Conservation (phyloP, 2,888 invertebrate genomes). For the Gortyna flavago region DNA sequence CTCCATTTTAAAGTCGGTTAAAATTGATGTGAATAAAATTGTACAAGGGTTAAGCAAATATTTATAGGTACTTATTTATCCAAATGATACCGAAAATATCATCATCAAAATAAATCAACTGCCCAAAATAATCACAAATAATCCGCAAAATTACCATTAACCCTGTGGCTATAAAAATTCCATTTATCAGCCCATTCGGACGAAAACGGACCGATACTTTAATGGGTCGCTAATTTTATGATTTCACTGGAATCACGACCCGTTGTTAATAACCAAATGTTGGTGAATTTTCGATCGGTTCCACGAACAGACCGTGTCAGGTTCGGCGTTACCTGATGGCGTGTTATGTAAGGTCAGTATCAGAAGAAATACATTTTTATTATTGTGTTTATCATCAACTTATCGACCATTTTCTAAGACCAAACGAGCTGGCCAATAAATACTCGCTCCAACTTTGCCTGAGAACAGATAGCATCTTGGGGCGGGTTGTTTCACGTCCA, state of each 20-base stretch:
- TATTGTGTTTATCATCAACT: neutral
- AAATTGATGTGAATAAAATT: neutral
- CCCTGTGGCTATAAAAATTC: slow-evolving; percentile 12
- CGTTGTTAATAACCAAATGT: slow-evolving; percentile 20
- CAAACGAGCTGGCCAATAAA: neutral
- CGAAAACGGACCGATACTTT: slow-evolving; percentile 34
- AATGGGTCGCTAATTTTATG: slow-evolving; percentile 44
- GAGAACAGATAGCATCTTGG: neutral
- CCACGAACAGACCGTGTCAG: neutral
- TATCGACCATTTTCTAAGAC: neutral
- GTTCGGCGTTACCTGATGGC: slow-evolving; percentile 1
- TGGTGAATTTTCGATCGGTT: slow-evolving; percentile 1
- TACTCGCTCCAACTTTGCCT: neutral
- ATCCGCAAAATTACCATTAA: slow-evolving; percentile 24
- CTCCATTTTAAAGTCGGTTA: neutral
- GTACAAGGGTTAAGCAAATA: neutral
- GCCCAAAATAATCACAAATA: slow-evolving; percentile 31
- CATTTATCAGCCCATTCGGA: slow-evolving; percentile 28
- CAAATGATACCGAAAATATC: slow-evolving; percentile 1
- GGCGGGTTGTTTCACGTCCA: too few species aligned
- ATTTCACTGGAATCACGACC: slow-evolving; percentile 29
- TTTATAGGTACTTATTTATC: neutral
- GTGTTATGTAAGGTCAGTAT: neutral
- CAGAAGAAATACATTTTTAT: neutral
- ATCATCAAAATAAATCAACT: slow-evolving; percentile 18